Evolutionary conservation across 2,797 vertebrate genomes (phyloP).

Genomic region (Anomalospiza imberbis): DNA sequence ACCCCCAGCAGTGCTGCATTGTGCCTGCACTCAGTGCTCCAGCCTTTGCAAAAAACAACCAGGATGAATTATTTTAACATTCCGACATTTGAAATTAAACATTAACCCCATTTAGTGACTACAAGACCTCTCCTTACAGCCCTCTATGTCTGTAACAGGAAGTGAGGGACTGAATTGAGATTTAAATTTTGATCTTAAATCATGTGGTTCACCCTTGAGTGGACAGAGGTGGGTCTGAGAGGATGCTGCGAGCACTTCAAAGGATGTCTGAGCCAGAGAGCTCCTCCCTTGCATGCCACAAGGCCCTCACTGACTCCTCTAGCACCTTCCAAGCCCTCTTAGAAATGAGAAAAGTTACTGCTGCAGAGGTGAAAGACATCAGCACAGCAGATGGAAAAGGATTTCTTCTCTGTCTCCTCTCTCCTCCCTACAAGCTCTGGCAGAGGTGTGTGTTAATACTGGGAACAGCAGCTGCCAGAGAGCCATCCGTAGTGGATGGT

Average conservation of each 20-base stretch:
- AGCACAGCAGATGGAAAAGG: not conserved
- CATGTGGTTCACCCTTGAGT: not conserved
- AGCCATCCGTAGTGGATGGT: not conserved
- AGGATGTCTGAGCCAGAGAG: not conserved
- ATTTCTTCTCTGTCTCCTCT: not conserved
- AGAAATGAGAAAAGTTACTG: not conserved
- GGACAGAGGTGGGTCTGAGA: not conserved
- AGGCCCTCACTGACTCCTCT: not conserved
- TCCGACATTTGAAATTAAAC: not conserved
- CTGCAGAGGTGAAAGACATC: not conserved
- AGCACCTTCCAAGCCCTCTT: not conserved
- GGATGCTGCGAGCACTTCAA: not conserved
- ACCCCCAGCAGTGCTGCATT: accelerated
- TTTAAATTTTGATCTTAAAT: not conserved
- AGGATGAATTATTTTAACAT: not conserved
- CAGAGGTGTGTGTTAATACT: not conserved
- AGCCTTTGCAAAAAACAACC: not conserved
- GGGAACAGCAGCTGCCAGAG: not conserved
- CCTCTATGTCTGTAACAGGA: not conserved
- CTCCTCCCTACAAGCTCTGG: not conserved
- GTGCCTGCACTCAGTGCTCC: accelerated
- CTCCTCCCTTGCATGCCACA: not conserved
- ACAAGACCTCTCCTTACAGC: not conserved
- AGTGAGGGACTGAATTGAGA: not conserved
- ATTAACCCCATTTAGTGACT: not conserved